Evolutionary conservation across 1,140 invertebrate genomes (phyloP).

Genomic region (Dendroctonus ponderosae): DNA sequence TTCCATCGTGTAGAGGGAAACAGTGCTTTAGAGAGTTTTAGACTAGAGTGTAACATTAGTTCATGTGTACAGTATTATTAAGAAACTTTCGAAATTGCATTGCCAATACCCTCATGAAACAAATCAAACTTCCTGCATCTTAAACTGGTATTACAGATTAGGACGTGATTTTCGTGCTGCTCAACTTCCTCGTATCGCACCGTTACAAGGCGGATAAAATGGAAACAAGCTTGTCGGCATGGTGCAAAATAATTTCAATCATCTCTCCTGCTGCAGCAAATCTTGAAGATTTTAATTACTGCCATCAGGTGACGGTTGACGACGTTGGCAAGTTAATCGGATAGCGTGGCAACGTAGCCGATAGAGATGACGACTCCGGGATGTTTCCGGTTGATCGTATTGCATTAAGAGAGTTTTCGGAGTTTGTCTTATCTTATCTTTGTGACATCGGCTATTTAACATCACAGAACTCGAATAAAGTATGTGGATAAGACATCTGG

Average conservation of each 20-base stretch:
- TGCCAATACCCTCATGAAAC: neutral
- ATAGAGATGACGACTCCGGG: slow-evolving; percentile 5
- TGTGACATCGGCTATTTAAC: too few species aligned
- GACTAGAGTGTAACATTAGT: too few species aligned
- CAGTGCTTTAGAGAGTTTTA: too few species aligned
- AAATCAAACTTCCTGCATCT: neutral
- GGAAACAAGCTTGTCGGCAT: slow-evolving; percentile 10
- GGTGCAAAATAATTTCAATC: slow-evolving; percentile 13
- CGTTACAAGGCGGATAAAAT: slow-evolving; percentile 9
- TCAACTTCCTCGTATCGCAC: slow-evolving; percentile 10
- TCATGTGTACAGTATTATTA: too few species aligned
- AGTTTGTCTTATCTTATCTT: neutral
- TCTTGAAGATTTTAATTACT: slow-evolving; percentile 23
- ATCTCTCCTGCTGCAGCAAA: slow-evolving; percentile 17
- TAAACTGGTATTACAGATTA: slow-evolving; percentile 3
- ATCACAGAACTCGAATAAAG: too few species aligned
- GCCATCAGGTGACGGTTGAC: slow-evolving; percentile 15
- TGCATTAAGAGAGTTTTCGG: slow-evolving; percentile 11
- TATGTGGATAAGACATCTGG: too few species aligned
- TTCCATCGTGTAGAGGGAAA: too few species aligned
- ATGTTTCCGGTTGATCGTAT: slow-evolving; percentile 14
- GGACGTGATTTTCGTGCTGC: slow-evolving; percentile 5
- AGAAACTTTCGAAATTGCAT: too few species aligned
- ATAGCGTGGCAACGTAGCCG: slow-evolving; percentile 15
- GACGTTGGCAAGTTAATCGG: slow-evolving; percentile 20